Conservation (phyloP, 2,797 vertebrate genomes). For the Halcyon smyrnensis region DNA sequence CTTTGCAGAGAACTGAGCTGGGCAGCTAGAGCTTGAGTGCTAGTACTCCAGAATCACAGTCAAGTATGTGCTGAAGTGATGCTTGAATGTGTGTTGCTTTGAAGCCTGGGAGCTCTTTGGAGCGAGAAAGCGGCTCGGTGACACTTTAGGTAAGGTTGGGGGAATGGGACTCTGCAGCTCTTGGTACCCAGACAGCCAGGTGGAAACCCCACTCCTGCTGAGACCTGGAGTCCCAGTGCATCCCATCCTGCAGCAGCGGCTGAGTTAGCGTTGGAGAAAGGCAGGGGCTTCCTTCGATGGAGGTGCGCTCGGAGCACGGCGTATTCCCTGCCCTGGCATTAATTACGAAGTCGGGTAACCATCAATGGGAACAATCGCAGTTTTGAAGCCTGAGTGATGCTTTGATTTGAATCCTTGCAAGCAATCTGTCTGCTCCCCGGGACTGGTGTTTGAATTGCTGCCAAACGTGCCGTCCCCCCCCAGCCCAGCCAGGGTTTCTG, state of each 20-base stretch:
- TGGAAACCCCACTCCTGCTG: rapidly evolving
- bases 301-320: not conserved
- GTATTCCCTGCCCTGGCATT: not conserved
- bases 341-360: not conserved
- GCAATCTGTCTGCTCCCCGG: not conserved
- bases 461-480: not conserved
- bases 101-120: not conserved
- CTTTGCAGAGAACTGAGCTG: too few relatives aligned
- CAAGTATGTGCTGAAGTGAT: rapidly evolving
- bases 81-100: not conserved
- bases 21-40: not conserved
- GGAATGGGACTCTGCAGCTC: rapidly evolving
- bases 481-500: not conserved
- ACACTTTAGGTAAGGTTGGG: not conserved
- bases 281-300: not conserved
- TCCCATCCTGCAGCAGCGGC: not conserved
- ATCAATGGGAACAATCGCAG: not conserved
- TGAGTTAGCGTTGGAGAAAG: not conserved
- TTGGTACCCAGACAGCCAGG: rapidly evolving
- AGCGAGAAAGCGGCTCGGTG: not conserved
- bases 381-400: not conserved
- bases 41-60: not conserved
- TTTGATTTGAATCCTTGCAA: not conserved
- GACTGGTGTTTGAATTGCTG: not conserved
- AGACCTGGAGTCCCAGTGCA: rapidly evolving